Base-by-base conservation (phyloP, 1,140 invertebrate species). In the Drosophila albomicans region DNA sequence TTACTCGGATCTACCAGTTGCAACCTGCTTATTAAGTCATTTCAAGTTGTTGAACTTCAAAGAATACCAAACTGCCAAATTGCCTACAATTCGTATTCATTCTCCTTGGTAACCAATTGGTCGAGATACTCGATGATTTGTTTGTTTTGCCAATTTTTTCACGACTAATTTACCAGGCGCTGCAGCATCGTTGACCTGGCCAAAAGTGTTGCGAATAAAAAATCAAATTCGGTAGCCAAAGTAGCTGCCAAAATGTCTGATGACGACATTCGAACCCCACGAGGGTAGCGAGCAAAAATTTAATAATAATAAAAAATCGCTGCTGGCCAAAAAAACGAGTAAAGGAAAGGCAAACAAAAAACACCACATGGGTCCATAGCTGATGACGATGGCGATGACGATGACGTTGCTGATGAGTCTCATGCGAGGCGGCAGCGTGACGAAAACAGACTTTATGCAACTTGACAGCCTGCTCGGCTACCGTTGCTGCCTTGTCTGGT, bases 1-100 rank as follows among this genome's bases (percentile, higher is more conserved):
- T 71, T 75, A 88, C 71, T 84, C 68, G 64, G 52, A 79, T 67
- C 68, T 54, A 46, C 15, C 49, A 66, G 58, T 46, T 20, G 48
- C 61, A 66, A 85, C 73, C 81, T 68, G 77, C 84, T 87, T 87
- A 87, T 87, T 87, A 88, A 87, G 82, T 82, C 64, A 69, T 88
- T 88, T 71, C 52, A 20, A 61, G 43, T 64, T 69, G 64, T 69
- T 51, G 59, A 74, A 80, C 81, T 77, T 77, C 81, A 80, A 80
- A 75, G 81, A 84, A 76, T 79, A 81, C 75, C 58, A 25, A 25
- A 35, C 69, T 43, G n/a, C 48, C 56, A 61, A 74, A 68, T 75
- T 70, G 72, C 30, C 51, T 32, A 15, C 51, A 13, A 52, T 32
- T 52, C 6, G 51, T n/a, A 54, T 0, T 54, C 28, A n/a, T 48